Evolutionary conservation across 2,888 invertebrate species (phyloP), one percentile per base, ranked within the genome.

Genomic region (Cosmia trapezina): DNA sequence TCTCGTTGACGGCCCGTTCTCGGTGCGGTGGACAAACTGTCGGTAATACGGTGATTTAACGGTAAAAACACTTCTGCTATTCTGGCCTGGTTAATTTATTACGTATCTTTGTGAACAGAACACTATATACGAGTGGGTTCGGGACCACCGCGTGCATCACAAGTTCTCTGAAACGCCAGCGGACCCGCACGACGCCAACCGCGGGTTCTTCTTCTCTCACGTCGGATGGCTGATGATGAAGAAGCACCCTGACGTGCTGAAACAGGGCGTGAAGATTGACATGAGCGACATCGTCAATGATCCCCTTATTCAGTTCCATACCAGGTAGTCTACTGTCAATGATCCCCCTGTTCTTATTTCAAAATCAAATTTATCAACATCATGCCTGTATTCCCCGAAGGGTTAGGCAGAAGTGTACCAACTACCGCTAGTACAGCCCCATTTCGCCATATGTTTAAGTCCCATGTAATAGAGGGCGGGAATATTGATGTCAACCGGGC

Each of bases 121-220:
- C 89, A 96, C 96, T 41, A 96, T 98, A 67, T 97, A 94, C 88
- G 97, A 98, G 83, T 98, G 98, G 98, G 97, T 97, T 1, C 95
- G 98, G 49, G 98, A 98, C 89, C 98, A 98, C 90, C 96, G 98
- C 59, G 97, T 98, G 0, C 98, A 98, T 87, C 97, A 98, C 90
- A 98, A 98, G 91, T 97, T 96, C 93, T 96, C 97, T 0, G 98
- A 98, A 91, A 98, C 98, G 0, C 96, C 97, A 83, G 98, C 98
- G 0, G 98, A 98, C 94, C 98, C 98, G 0, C 98, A 98, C 91
- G 97, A 98, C 91, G 97, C 97, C 6, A 97, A 97, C 71, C 96
- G 98, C 11, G 99, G 99, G 0, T 99, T 99, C 94, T 98, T 98
- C 95, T 99, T 99, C 94, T 96, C 99, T 0, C 99, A 99, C 91